Conservation (phyloP, 2,797 vertebrate species). For the Chelon labrosus region DNA sequence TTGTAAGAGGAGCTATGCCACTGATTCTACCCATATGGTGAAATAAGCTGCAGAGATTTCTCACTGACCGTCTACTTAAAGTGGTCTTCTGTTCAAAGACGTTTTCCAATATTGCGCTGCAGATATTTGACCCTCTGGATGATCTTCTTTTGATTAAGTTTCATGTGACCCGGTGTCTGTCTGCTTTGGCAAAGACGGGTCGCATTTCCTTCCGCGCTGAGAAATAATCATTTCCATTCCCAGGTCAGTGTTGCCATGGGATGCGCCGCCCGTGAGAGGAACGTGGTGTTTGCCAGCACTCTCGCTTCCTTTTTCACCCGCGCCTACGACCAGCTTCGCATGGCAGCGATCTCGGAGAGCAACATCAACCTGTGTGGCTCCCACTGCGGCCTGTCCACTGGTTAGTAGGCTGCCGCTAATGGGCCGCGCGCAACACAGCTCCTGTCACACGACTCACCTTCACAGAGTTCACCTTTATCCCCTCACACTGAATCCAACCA, state of each 20-base stretch:
- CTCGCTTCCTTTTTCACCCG: constrained; percentile 94
- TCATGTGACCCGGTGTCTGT: not conserved
- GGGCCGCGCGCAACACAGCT: not conserved
- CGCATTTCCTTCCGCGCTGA: not conserved
- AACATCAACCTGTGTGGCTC: constrained; percentile 96
- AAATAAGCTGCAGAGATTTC: constrained; percentile 57
- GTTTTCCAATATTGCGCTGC: constrained; percentile 25
- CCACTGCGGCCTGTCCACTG: constrained; percentile 95
- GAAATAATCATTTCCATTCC: constrained; percentile 6
- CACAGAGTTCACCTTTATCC: constrained; percentile 11
- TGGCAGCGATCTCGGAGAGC: constrained; percentile 96
- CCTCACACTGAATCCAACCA: constrained; percentile 44
- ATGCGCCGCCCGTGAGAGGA: constrained; percentile 91
- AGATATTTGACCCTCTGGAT: constrained; percentile 36
- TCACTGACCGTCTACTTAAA: constrained; percentile 35
- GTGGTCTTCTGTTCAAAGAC: constrained; percentile 48
- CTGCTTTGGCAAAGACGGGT: constrained; percentile 3
- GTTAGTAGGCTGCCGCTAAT: constrained; percentile 78
- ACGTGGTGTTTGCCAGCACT: constrained; percentile 92
- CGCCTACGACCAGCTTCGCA: constrained; percentile 95
- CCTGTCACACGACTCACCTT: constrained; percentile 29
- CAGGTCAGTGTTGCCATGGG: constrained; percentile 95
- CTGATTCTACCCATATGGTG: constrained; percentile 71
- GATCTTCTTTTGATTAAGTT: constrained; percentile 20
- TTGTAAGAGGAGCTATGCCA: constrained; percentile 52